Conservation (phyloP, 2,888 invertebrate genomes). For the Epinotia demarniana region DNA sequence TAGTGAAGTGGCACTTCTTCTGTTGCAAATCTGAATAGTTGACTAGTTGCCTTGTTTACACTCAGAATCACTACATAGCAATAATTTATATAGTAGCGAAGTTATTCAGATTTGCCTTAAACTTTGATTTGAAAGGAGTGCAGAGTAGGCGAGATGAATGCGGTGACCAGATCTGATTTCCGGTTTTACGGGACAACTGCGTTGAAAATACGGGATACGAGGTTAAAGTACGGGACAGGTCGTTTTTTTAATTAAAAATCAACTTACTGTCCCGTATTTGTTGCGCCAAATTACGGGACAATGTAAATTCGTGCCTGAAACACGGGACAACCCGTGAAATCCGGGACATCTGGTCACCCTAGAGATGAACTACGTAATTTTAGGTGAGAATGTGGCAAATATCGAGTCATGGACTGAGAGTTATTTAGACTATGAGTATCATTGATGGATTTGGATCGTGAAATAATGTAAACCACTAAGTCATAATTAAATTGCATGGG, state of each 20-base stretch:
- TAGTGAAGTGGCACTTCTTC: constrained; percentile 24
- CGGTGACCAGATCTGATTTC: too few relatives aligned
- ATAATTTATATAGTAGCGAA: constrained; percentile 34
- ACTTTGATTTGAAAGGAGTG: constrained; percentile 25
- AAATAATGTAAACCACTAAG: constrained; percentile 70
- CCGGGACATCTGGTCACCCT: too few relatives aligned
- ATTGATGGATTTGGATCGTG: constrained; percentile 56
- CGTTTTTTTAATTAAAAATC: too few relatives aligned
- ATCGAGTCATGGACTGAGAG: constrained; percentile 73
- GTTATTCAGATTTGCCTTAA: constrained; percentile 34
- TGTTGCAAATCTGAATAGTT: constrained; percentile 21
- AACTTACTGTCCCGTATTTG: too few relatives aligned
- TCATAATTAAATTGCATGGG: constrained; percentile 55
- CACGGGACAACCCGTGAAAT: too few relatives aligned
- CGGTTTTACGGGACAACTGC: too few relatives aligned
- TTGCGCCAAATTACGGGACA: too few relatives aligned
- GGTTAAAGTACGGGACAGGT: too few relatives aligned
- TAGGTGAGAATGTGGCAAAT: constrained; percentile 59
- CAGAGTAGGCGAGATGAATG: constrained; percentile 35
- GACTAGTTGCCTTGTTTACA: constrained; percentile 9
- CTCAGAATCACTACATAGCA: constrained; percentile 25
- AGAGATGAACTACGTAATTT: constrained; percentile 58
- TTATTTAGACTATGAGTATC: constrained; percentile 59
- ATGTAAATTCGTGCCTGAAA: too few relatives aligned
- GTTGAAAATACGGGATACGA: too few relatives aligned